Evolutionary conservation across 1,140 invertebrate genomes (phyloP).

Genomic region (Hypsibius dujardini): DNA sequence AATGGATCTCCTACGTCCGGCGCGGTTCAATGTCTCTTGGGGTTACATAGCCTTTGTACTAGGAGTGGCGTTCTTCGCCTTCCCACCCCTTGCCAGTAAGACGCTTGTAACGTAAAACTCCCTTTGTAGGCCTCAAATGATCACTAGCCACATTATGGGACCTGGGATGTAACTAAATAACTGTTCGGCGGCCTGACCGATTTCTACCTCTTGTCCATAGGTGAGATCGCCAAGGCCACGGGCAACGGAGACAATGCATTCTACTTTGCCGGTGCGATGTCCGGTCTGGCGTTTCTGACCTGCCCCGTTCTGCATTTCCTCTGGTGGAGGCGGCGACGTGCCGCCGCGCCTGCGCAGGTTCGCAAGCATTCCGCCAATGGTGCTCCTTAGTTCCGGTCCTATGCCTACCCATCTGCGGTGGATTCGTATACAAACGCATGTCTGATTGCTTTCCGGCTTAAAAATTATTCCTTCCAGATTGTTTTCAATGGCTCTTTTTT

Average conservation of each 20-base stretch:
- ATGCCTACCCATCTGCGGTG: too few relatives aligned
- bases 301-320: slow-evolving; percentile 1
- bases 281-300: slow-evolving; percentile 22
- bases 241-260: slow-evolving; percentile 28
- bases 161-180: too few relatives aligned
- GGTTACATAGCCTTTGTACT: slow-evolving; percentile 2
- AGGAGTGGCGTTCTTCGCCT: slow-evolving; percentile 6
- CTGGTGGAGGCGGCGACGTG: neutral
- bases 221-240: slow-evolving; percentile 27
- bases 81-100: slow-evolving; percentile 11
- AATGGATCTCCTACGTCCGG: neutral
- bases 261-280: slow-evolving; percentile 28
- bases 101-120: neutral
- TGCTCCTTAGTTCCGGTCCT: too few relatives aligned
- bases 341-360: neutral
- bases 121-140: too few relatives aligned
- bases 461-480: too few relatives aligned
- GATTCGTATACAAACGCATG: too few relatives aligned
- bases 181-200: too few relatives aligned
- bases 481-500: too few relatives aligned
- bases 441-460: too few relatives aligned
- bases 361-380: too few relatives aligned
- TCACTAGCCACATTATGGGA: too few relatives aligned
- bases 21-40: slow-evolving; percentile 10
- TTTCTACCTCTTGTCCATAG: slow-evolving; percentile 21